These are phyloP conservation scores for Trachymyrmex septentrionalis DNA, from an alignment of 1,140 invertebrate species.

Conservation along the genomic window DNA sequence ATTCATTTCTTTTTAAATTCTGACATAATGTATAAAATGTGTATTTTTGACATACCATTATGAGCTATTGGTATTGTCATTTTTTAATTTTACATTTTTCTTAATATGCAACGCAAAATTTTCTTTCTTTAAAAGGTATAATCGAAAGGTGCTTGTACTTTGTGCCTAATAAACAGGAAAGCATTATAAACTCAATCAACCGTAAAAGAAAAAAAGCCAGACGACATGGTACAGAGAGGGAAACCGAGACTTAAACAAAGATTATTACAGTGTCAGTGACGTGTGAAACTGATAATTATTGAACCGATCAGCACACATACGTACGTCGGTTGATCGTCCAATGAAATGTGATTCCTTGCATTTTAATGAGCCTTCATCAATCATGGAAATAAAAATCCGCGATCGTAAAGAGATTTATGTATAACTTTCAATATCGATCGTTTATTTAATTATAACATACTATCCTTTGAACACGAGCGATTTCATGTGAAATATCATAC, in stretches of 20 bases:
- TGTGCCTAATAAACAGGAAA: conserved; percentile 28
- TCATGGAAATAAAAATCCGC: conserved; percentile 32
- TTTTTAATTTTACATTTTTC: not conserved
- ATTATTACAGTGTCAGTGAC: not conserved
- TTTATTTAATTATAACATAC: conserved; percentile 31
- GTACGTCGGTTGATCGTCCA: conserved; percentile 10
- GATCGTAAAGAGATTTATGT: not conserved
- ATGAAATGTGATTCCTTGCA: conserved; percentile 40
- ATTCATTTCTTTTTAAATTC: not conserved
- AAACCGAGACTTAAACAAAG: conserved; percentile 10
- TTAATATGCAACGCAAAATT: not conserved
- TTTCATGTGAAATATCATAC: not conserved
- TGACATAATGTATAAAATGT: not conserved
- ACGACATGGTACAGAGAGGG: conserved; percentile 6
- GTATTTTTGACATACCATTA: not conserved
- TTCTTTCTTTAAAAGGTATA: not conserved
- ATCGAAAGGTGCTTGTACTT: too few relatives aligned
- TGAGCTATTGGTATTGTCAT: not conserved
- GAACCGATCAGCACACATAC: not conserved
- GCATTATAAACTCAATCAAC: conserved; percentile 8
- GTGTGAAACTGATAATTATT: conserved; percentile 47
- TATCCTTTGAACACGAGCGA: not conserved
- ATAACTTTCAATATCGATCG: not conserved
- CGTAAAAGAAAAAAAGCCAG: not conserved
- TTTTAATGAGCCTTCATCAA: conserved; percentile 52